These are phyloP conservation scores for Bembecia ichneumoniformis DNA, from an alignment of 2,888 invertebrate species.

Conservation along the genomic window DNA sequence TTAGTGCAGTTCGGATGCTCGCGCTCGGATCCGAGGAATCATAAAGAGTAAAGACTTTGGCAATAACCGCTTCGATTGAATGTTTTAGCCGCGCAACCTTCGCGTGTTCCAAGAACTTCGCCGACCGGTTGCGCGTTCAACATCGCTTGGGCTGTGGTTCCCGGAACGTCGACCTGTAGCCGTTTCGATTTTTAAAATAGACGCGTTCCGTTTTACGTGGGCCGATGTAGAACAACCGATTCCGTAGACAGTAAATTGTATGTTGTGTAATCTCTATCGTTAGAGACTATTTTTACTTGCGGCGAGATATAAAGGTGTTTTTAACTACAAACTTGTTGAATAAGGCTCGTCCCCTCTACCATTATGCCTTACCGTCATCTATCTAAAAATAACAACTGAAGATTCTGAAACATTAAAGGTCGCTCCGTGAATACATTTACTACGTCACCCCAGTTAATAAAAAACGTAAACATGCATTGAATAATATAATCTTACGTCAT, in stretches of 20 bases:
- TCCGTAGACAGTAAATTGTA: slow-evolving; percentile 47
- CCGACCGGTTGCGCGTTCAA: slow-evolving; percentile 39
- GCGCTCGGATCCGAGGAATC: not conserved
- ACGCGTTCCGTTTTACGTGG: slow-evolving; percentile 48
- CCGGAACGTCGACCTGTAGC: slow-evolving; percentile 41
- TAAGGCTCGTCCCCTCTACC: too few relatives aligned
- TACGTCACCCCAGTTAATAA: too few relatives aligned
- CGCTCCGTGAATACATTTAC: too few relatives aligned
- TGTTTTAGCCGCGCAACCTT: slow-evolving; percentile 52
- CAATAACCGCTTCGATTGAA: slow-evolving; percentile 47
- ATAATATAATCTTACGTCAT: not conserved
- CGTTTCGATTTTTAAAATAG: slow-evolving; percentile 63
- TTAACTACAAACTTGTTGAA: slow-evolving; percentile 42
- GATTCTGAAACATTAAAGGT: too few relatives aligned
- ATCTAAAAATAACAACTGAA: too few relatives aligned
- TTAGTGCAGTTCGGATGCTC: not conserved
- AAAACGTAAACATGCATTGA: too few relatives aligned
- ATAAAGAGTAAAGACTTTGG: slow-evolving; percentile 11
- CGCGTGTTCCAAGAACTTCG: slow-evolving; percentile 51
- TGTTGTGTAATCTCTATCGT: slow-evolving; percentile 51
- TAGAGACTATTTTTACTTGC: slow-evolving; percentile 47
- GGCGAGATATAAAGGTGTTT: slow-evolving; percentile 49
- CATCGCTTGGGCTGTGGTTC: slow-evolving; percentile 30
- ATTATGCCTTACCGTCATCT: not conserved
- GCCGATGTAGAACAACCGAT: slow-evolving; percentile 32